Conservation (phyloP, 1,140 invertebrate genomes). For the Heliconius hermathena region DNA sequence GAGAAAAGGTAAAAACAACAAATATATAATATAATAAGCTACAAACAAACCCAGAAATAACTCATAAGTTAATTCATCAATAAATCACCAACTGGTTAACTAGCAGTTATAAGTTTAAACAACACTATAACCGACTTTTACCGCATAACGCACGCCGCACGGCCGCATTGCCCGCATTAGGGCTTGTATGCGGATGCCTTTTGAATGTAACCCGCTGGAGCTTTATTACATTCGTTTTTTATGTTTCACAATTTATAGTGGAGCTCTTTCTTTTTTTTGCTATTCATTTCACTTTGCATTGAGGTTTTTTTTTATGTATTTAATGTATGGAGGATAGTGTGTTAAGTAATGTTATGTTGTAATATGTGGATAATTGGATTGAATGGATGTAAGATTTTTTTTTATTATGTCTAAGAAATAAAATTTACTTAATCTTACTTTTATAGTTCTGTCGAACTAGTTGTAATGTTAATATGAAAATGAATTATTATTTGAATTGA, state of each 20-base stretch:
- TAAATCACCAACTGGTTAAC: not conserved
- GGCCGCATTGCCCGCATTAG: constrained; percentile 13
- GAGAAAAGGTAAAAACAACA: too few relatives aligned
- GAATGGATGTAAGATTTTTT: too few relatives aligned
- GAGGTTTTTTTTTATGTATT: not conserved
- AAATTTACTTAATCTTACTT: too few relatives aligned
- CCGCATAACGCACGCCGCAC: not conserved
- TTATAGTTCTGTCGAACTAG: too few relatives aligned
- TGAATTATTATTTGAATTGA: too few relatives aligned
- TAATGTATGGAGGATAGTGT: not conserved
- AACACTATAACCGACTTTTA: not conserved
- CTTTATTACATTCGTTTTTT: constrained; percentile 9
- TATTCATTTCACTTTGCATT: not conserved
- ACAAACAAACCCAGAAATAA: too few relatives aligned
- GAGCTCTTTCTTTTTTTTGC: not conserved
- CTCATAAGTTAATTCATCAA: not conserved
- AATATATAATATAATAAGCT: too few relatives aligned
- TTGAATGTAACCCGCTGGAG: constrained; percentile 11
- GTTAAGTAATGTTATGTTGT: not conserved
- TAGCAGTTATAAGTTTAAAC: constrained; percentile 11
- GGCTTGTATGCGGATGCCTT: not conserved
- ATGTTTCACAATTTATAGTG: constrained; percentile 12
- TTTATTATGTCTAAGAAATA: too few relatives aligned
- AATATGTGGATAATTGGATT: too few relatives aligned
- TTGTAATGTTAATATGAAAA: too few relatives aligned